Evolutionary conservation across 2,888 invertebrate species (phyloP).

Genomic region (Acleris sparsana): DNA sequence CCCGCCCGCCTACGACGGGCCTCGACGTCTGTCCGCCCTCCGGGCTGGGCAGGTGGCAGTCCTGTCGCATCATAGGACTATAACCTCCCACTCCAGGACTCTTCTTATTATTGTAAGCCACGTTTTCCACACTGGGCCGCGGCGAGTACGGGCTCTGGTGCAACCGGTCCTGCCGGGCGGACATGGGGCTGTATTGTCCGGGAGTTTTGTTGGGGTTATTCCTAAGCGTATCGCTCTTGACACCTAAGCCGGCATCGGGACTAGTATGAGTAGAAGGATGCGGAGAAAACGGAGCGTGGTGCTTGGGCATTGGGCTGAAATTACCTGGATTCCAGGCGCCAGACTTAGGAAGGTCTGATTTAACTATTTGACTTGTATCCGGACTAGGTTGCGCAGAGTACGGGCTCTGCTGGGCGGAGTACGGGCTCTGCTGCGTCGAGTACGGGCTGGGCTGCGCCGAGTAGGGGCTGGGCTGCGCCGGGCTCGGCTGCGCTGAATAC

Average conservation of each 20-base stretch:
- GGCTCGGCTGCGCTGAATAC: conserved; percentile 76
- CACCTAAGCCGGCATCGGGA: conserved; percentile 69
- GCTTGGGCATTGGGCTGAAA: conserved; percentile 78
- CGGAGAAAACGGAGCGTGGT: conserved; percentile 75
- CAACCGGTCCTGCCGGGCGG: conserved; percentile 65
- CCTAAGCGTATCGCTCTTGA: conserved; percentile 63
- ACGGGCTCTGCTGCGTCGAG: conserved; percentile 75
- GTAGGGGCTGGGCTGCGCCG: conserved; percentile 77
- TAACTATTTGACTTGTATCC: conserved; percentile 77
- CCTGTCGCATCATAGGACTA: conserved; percentile 73
- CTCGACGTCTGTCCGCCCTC: conserved; percentile 61
- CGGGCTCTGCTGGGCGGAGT: conserved; percentile 77
- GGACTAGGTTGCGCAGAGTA: conserved; percentile 78
- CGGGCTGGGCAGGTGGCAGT: conserved; percentile 72
- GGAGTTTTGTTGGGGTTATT: conserved; percentile 68
- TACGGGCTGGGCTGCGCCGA: conserved; percentile 76
- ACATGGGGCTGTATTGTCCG: conserved; percentile 77
- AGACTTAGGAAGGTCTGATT: conserved; percentile 69
- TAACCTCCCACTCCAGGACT: conserved; percentile 73
- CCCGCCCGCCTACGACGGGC: conserved; percentile 48
- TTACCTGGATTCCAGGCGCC: conserved; percentile 76
- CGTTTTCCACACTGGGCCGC: conserved; percentile 68
- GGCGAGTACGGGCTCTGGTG: conserved; percentile 76
- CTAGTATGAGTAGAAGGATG: conserved; percentile 75
- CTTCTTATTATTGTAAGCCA: conserved; percentile 64